A percentile compares a stretch with the other conserved stretches of the same genome.
Conservation (phyloP, 2,888 invertebrate species). For the Unio pictorum region DNA sequence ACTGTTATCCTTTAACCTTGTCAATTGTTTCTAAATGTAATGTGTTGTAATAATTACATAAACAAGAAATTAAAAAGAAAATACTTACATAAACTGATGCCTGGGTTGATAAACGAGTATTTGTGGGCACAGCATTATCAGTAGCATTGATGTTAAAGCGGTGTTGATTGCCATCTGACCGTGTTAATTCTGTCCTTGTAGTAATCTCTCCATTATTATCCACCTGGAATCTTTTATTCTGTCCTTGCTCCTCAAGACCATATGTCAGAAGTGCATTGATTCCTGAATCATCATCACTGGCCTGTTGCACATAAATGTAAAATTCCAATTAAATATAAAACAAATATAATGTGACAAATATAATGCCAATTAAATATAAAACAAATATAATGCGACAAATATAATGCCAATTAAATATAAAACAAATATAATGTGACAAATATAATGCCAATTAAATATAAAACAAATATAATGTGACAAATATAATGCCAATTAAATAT, state of each 20-base stretch:
- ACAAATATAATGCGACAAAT: too few species aligned
- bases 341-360: too few species aligned
- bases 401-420: background rate
- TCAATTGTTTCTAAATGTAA: too few species aligned
- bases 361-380: background rate
- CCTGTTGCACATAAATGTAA: slow-evolving; percentile 20
- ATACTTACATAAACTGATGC: slow-evolving; percentile 38
- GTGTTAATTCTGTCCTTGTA: slow-evolving; percentile 28
- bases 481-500: background rate
- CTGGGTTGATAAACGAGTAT: slow-evolving; percentile 8
- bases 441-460: background rate
- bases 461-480: too few species aligned
- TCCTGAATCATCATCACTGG: slow-evolving; percentile 40
- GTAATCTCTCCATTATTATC: slow-evolving; percentile 19
- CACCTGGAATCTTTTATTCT: slow-evolving; percentile 22
- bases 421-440: background rate
- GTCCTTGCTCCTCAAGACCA: slow-evolving; percentile 11
- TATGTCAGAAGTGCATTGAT: slow-evolving; percentile 36
- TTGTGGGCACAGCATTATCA: slow-evolving; percentile 20
- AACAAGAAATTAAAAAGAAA: background rate
- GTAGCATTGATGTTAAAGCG: slow-evolving; percentile 31
- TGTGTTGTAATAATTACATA: background rate
- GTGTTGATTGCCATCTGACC: slow-evolving; percentile 22
- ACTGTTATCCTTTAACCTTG: too few species aligned
- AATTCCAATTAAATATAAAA: background rate